Percentiles rank a stretch among this genome's conserved stretches.
Evolutionary conservation across 2,797 vertebrate species (phyloP).

Genomic region (Myotis planiceps): DNA sequence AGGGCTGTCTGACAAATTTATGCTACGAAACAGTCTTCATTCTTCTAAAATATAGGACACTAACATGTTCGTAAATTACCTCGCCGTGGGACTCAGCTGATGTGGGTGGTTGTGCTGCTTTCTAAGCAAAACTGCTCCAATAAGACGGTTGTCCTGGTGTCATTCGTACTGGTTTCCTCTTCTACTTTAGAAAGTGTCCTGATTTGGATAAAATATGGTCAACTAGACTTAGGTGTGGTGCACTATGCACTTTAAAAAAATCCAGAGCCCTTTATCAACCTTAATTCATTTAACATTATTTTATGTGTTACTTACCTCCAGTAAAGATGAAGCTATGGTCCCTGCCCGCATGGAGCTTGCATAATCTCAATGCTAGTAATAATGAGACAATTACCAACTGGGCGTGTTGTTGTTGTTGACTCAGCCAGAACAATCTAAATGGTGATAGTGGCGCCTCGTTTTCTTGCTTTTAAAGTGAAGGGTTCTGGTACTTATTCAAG

Average conservation of each 20-base stretch:
- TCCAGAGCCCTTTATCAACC: conserved; percentile 11
- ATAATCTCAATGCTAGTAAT: background rate
- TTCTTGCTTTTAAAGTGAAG: conserved; percentile 24
- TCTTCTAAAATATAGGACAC: background rate
- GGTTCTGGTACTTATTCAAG: background rate
- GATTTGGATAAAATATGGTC: background rate
- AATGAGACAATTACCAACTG: background rate
- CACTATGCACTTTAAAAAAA: background rate
- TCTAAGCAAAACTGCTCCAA: background rate
- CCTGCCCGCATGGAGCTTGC: background rate
- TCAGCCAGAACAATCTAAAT: background rate
- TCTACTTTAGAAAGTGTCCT: background rate
- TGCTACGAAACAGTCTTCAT: background rate
- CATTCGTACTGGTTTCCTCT: background rate
- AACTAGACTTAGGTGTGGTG: background rate
- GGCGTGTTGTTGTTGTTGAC: background rate
- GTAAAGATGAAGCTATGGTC: background rate
- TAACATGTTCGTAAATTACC: background rate
- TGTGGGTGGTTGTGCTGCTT: background rate
- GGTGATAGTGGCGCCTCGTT: background rate
- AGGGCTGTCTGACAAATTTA: background rate
- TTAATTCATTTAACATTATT: conserved; percentile 23
- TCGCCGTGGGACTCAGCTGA: background rate
- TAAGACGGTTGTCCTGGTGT: background rate
- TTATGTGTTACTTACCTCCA: background rate